Percentiles rank a stretch among this genome's conserved stretches.
Conservation (phyloP, 2,888 invertebrate genomes). For the Galerucella nymphaeae region DNA sequence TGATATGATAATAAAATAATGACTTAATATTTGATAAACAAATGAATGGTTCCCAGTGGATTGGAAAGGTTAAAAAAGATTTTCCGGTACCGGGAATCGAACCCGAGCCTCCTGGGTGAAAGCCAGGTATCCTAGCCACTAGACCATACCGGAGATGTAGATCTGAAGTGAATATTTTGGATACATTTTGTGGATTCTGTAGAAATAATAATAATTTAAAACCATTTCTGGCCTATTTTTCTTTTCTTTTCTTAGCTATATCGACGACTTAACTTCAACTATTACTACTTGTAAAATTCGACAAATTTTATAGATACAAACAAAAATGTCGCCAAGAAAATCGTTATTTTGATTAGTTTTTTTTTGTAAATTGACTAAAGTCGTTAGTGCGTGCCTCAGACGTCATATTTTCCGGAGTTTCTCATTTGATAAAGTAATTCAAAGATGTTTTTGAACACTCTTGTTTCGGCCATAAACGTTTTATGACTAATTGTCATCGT, state of each 20-base stretch:
- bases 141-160: conserved; percentile 65
- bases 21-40: no score
- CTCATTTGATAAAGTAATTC: conserved; percentile 43
- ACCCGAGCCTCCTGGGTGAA: conserved; percentile 80
- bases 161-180: no score
- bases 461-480: conserved; percentile 62
- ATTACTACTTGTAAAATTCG: no score
- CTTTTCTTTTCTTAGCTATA: no score
- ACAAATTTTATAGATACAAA: neutral
- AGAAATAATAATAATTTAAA: no score
- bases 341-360: conserved; percentile 10
- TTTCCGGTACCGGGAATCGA: conserved; percentile 79
- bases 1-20: no score
- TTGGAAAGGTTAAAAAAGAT: no score
- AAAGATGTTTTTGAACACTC: conserved; percentile 56
- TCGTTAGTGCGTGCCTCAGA: conserved; percentile 14
- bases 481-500: conserved; percentile 66
- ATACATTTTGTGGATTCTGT: no score
- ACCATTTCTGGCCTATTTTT: no score
- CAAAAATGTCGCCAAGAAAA: conserved; percentile 11
- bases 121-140: conserved; percentile 80
- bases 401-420: conserved; percentile 14
- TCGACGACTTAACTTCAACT: no score
- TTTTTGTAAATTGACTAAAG: neutral
- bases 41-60: no score